A percentile compares a stretch with the other conserved stretches of the same genome.
phyloP scores from a whole-genome alignment of 2,888 invertebrate species.

The Neelides folsomi region DNA sequence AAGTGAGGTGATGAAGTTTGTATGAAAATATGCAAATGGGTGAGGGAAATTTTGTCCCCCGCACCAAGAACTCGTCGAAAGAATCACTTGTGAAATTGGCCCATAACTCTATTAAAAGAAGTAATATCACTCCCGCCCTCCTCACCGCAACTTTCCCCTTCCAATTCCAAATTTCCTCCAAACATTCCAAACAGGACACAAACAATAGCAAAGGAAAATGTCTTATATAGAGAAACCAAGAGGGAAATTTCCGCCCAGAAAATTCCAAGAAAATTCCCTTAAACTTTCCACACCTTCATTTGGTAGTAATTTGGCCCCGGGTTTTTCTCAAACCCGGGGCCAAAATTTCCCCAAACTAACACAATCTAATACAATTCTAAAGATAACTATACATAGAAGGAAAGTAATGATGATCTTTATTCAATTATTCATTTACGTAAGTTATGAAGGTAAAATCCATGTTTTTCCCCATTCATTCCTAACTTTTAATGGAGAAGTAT shows the following conservation, averaged over 20 bases:
- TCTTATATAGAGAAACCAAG: neutral
- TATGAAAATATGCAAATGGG: conserved; percentile 8
- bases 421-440: no score
- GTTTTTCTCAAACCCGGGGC: no score
- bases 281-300: no score
- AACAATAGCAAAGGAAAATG: neutral
- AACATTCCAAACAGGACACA: neutral
- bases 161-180: neutral
- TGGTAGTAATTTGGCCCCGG: no score
- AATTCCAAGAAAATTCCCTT: no score
- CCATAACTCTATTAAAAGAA: conserved; percentile 11
- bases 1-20: neutral
- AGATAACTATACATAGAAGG: no score
- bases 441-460: no score
- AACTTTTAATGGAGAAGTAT: conserved; percentile 6
- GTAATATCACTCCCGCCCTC: neutral
- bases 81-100: conserved; percentile 9
- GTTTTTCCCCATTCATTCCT: no score
- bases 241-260: no score
- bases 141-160: neutral
- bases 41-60: neutral
- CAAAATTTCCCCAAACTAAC: neutral
- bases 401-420: no score
- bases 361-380: neutral
- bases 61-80: conserved; percentile 2